These are phyloP conservation scores for Martes flavigula DNA, from an alignment of 2,797 vertebrate species.

Conservation along the genomic window DNA sequence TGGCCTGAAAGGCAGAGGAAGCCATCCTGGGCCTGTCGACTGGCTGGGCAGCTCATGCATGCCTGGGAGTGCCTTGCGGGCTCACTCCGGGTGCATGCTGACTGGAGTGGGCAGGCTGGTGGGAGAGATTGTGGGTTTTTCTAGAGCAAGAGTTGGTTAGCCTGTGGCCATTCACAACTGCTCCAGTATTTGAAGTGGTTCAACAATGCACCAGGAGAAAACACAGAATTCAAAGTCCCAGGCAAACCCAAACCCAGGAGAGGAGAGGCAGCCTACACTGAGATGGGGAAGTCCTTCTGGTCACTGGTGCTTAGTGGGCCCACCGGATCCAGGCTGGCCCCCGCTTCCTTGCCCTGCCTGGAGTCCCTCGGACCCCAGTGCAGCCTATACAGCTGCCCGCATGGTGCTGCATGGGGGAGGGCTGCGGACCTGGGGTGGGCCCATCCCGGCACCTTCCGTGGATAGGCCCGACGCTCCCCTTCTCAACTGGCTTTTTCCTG, in stretches of 20 bases:
- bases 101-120: constrained; percentile 54
- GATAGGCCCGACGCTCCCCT: constrained; percentile 92
- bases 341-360: constrained; percentile 68
- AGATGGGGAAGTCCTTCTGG: constrained; percentile 47
- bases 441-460: constrained; percentile 85
- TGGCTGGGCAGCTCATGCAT: constrained; percentile 83
- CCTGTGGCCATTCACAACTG: constrained; percentile 74
- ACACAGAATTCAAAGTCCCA: constrained; percentile 42
- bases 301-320: constrained; percentile 28
- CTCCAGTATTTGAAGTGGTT: constrained; percentile 66
- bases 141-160: constrained; percentile 85
- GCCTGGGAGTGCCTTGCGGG: constrained; percentile 63
- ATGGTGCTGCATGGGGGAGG: constrained; percentile 93
- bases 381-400: constrained; percentile 89
- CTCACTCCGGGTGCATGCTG: constrained; percentile 77
- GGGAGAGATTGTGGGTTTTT: constrained; percentile 88
- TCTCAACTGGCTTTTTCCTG: constrained; percentile 93
- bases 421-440: constrained; percentile 85
- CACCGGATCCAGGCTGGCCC: constrained; percentile 7
- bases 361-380: constrained; percentile 78
- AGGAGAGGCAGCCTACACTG: background rate
- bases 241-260: constrained; percentile 62
- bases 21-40: background rate
- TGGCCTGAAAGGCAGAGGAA: background rate
- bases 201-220: background rate